Percentiles rank a stretch among this genome's conserved stretches.
These are phyloP conservation scores for Strix aluco DNA, from an alignment of 2,113 vertebrate genomes.

Conservation along the genomic window DNA sequence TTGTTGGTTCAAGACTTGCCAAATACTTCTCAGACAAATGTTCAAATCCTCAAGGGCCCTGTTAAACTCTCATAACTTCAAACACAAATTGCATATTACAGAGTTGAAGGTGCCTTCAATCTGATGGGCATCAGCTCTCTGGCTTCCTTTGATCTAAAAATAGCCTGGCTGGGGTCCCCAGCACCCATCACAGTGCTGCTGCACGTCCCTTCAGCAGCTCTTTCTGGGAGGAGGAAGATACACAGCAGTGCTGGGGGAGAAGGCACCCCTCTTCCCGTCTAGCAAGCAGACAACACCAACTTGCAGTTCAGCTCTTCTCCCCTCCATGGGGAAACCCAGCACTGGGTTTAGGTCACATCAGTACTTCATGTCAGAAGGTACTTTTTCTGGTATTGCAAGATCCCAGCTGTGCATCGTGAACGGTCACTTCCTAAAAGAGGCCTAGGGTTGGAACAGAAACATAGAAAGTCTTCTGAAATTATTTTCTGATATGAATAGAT, in stretches of 20 bases:
- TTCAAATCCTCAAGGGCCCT: not conserved
- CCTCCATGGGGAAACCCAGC: not conserved
- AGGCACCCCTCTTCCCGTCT: not conserved
- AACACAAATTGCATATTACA: not conserved
- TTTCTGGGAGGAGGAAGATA: not conserved
- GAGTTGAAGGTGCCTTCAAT: not conserved
- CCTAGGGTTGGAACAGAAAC: not conserved
- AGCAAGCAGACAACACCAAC: too few relatives aligned
- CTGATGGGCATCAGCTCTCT: not conserved
- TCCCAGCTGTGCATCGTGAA: not conserved
- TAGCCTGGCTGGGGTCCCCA: not conserved
- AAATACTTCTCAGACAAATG: not conserved
- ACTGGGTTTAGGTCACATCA: not conserved
- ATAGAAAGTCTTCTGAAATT: not conserved
- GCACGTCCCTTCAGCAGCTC: not conserved
- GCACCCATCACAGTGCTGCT: not conserved
- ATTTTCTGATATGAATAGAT: not conserved
- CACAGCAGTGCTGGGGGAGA: not conserved
- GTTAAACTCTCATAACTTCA: not conserved
- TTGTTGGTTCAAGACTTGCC: not conserved
- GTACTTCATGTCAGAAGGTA: not conserved
- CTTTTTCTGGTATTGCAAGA: not conserved
- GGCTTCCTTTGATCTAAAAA: conserved; percentile 1
- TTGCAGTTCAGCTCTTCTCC: not conserved
- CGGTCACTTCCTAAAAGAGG: not conserved